phyloP scores from a whole-genome alignment of 2,888 invertebrate species.

The Phortica okadai region DNA sequence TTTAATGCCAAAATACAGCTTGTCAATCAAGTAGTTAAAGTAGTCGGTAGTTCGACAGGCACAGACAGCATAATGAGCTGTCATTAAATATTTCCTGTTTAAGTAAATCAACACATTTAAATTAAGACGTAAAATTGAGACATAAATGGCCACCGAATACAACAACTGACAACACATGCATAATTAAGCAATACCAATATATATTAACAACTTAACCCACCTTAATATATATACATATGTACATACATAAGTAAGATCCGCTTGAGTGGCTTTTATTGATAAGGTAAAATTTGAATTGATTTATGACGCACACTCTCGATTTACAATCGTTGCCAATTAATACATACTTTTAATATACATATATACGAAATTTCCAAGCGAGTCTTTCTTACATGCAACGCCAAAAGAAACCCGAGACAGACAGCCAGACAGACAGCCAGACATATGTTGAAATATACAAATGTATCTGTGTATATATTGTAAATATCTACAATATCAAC shows the following conservation, averaged over 20 bases:
- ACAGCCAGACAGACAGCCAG: not conserved
- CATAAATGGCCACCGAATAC: not conserved
- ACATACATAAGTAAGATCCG: not conserved
- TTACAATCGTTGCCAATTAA: slow-evolving; percentile 61
- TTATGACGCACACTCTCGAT: slow-evolving; percentile 59
- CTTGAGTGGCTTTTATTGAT: slow-evolving; percentile 23
- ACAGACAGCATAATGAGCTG: too few relatives aligned
- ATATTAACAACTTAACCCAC: slow-evolving; percentile 2
- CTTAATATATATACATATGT: not conserved
- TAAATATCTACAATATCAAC: slow-evolving; percentile 30
- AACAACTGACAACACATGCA: not conserved
- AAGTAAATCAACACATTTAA: too few relatives aligned
- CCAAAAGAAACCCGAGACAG: not conserved
- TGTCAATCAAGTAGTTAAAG: too few relatives aligned
- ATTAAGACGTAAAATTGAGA: not conserved
- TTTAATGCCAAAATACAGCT: too few relatives aligned
- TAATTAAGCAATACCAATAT: not conserved
- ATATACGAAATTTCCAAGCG: not conserved
- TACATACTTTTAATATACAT: slow-evolving; percentile 49
- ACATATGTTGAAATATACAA: not conserved
- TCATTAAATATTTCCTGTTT: too few relatives aligned
- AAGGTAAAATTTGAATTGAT: slow-evolving; percentile 54
- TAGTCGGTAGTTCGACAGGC: too few relatives aligned
- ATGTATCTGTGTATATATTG: too few relatives aligned
- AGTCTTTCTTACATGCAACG: too few relatives aligned